phyloP scores from a whole-genome alignment of 2,888 invertebrate genomes.

The Punctoribates punctum region DNA sequence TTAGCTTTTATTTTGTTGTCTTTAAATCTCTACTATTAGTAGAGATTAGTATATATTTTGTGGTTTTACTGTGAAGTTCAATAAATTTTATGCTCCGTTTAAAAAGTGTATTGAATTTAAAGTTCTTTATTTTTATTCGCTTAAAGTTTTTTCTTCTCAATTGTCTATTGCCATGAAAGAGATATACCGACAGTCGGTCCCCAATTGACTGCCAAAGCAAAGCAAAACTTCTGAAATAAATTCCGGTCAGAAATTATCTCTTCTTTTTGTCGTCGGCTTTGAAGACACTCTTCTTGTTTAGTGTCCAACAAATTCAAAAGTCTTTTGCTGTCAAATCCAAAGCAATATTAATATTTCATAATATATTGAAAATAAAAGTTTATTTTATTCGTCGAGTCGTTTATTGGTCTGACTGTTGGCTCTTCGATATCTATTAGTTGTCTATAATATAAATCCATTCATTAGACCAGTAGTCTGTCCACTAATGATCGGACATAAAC shows the following conservation, averaged over 20 bases:
- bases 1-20: not conserved
- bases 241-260: not conserved
- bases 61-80: conserved; percentile 1
- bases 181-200: not conserved
- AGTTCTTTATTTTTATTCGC: not conserved
- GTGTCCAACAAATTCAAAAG: not conserved
- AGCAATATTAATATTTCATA: conserved; percentile 13
- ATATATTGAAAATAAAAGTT: conserved; percentile 16
- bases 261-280: not conserved
- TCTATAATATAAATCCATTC: conserved; percentile 1
- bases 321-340: not conserved
- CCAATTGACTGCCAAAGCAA: not conserved
- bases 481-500: not conserved
- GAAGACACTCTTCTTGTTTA: not conserved
- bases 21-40: conserved; percentile 4
- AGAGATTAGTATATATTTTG: conserved; percentile 20
- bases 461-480: not conserved
- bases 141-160: not conserved
- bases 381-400: not conserved
- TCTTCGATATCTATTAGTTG: not conserved
- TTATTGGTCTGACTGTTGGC: not conserved
- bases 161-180: not conserved
- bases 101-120: conserved; percentile 17
- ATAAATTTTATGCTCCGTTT: conserved; percentile 17
- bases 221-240: not conserved